These are phyloP conservation scores for Sylvilagus bachmani DNA, from an alignment of 2,113 vertebrate species.

Conservation along the genomic window DNA sequence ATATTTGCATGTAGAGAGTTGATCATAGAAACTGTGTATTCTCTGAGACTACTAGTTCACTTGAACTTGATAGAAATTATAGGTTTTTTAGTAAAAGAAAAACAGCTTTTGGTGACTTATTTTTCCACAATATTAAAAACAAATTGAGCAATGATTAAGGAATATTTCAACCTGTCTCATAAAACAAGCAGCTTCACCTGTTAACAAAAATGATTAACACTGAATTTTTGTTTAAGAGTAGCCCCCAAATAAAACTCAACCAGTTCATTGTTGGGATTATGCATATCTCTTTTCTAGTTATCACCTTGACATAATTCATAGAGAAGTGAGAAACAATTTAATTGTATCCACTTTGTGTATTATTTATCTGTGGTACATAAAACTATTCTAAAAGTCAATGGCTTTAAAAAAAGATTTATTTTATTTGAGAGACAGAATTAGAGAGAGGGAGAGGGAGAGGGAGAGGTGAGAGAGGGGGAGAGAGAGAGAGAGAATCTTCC, in stretches of 20 bases:
- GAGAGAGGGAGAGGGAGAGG: too few relatives aligned
- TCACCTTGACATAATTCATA: slow-evolving; percentile 30
- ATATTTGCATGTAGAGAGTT: slow-evolving; percentile 30
- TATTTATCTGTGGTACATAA: slow-evolving; percentile 32
- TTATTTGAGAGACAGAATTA: too few relatives aligned
- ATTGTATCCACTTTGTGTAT: not conserved
- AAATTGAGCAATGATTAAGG: slow-evolving; percentile 17
- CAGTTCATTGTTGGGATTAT: not conserved
- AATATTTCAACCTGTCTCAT: slow-evolving; percentile 46
- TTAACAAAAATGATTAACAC: slow-evolving; percentile 46
- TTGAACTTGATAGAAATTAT: slow-evolving; percentile 66
- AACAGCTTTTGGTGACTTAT: slow-evolving; percentile 60
- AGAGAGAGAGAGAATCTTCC: too few relatives aligned
- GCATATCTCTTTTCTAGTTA: not conserved
- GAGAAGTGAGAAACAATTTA: slow-evolving; percentile 51
- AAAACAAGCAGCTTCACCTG: slow-evolving; percentile 39
- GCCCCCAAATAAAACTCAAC: not conserved
- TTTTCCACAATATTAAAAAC: slow-evolving; percentile 64
- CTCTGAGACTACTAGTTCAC: slow-evolving; percentile 34
- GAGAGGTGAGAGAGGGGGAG: too few relatives aligned
- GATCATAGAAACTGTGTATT: not conserved
- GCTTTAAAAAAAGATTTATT: not conserved
- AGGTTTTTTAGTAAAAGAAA: slow-evolving; percentile 64
- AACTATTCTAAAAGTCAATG: slow-evolving; percentile 17
- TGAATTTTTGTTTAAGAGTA: slow-evolving; percentile 30